Percentiles rank a stretch among this genome's conserved stretches.
phyloP scores from a whole-genome alignment of 2,113 vertebrate genomes.

The Apistogramma diplotaenia region DNA sequence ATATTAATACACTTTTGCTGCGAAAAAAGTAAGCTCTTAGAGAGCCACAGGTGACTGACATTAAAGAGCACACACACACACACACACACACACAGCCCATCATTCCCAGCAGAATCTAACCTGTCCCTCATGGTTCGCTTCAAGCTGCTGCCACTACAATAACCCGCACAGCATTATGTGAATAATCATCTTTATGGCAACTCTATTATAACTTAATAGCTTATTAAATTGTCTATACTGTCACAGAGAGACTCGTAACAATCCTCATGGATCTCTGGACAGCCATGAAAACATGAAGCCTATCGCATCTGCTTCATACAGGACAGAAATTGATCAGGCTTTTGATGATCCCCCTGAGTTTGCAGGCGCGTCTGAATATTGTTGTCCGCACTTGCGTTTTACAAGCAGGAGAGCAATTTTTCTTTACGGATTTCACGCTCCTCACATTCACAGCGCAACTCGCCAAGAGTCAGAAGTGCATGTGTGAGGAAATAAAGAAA shows the following conservation, averaged over 20 bases:
- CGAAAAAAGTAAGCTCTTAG: neutral
- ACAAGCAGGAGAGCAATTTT: neutral
- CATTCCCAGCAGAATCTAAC: neutral
- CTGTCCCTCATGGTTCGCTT: slow-evolving; percentile 2
- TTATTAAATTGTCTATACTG: slow-evolving; percentile 38
- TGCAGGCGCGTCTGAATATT: neutral
- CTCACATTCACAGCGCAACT: neutral
- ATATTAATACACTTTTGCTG: neutral
- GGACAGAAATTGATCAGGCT: slow-evolving; percentile 20
- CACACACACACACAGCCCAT: neutral
- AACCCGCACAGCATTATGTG: slow-evolving; percentile 24
- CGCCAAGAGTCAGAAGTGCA: neutral
- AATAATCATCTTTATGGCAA: slow-evolving; percentile 54
- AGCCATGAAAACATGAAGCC: slow-evolving; percentile 17
- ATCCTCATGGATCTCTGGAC: slow-evolving; percentile 25
- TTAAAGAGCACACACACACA: neutral
- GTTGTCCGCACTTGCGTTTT: neutral
- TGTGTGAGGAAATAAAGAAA: neutral
- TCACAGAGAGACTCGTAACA: slow-evolving; percentile 15
- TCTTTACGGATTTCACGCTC: neutral
- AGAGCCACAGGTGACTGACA: slow-evolving; percentile 46
- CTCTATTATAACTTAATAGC: slow-evolving; percentile 39
- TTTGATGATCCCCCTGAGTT: slow-evolving; percentile 28
- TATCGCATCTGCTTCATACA: slow-evolving; percentile 26
- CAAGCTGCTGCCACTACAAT: slow-evolving; percentile 37